Conservation (phyloP, 2,888 invertebrate genomes). For the Tenthredo notha region DNA sequence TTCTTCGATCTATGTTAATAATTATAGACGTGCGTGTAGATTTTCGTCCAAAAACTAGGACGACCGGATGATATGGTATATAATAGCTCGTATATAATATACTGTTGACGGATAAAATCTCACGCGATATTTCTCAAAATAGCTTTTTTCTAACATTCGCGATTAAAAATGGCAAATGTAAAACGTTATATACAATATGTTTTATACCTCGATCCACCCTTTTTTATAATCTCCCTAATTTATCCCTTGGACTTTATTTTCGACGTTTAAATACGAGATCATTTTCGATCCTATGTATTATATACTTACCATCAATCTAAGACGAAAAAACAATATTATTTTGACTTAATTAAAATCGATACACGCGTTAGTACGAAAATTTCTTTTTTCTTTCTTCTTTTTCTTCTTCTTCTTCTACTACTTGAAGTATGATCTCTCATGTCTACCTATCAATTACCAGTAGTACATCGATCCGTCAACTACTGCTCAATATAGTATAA, state of each 20-base stretch:
- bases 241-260: neutral
- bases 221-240: neutral
- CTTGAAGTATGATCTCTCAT: neutral
- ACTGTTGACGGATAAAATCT: neutral
- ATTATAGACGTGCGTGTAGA: slow-evolving; percentile 31
- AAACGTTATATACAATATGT: neutral
- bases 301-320: neutral
- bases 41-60: slow-evolving; percentile 14
- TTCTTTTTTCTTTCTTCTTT: neutral
- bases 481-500: neutral
- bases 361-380: neutral
- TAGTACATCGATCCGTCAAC: neutral
- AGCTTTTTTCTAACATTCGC: neutral
- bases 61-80: neutral
- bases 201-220: neutral
- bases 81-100: neutral
- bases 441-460: neutral
- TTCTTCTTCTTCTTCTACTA: neutral
- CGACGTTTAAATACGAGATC: neutral
- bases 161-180: neutral
- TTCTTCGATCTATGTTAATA: slow-evolving; percentile 18
- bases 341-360: neutral
- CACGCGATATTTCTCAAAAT: slow-evolving; percentile 12
- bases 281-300: too few relatives aligned
- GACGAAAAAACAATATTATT: neutral